phyloP scores from a whole-genome alignment of 2,888 invertebrate species.

The Ornithoptera priamus region DNA sequence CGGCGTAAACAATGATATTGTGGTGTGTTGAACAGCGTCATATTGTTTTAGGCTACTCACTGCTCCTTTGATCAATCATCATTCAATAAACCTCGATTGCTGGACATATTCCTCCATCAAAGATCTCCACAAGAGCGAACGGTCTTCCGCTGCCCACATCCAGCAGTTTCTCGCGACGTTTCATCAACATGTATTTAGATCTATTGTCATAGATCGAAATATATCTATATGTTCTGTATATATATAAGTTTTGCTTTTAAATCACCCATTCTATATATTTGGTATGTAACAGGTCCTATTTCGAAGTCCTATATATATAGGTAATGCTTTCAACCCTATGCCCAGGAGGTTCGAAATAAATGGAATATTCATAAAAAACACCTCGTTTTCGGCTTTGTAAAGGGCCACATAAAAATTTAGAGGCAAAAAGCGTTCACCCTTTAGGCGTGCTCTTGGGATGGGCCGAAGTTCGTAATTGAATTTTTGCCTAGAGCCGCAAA shows the following conservation, averaged over 20 bases:
- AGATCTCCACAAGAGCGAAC: no score
- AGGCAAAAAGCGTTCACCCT: conserved; percentile 69
- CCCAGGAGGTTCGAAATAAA: conserved; percentile 61
- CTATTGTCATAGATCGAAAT: no score
- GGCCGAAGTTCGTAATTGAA: conserved; percentile 78
- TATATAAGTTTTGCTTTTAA: neutral
- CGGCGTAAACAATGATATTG: no score
- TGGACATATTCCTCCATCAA: no score
- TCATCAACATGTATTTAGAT: no score
- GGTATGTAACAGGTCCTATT: conserved; percentile 14
- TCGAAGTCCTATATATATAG: conserved; percentile 26
- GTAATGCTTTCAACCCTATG: conserved; percentile 28
- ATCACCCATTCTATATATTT: neutral
- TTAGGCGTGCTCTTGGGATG: conserved; percentile 75
- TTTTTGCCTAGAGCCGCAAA: conserved; percentile 79
- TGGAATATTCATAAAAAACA: conserved; percentile 77
- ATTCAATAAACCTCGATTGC: no score
- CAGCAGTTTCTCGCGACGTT: no score
- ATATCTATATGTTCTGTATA: neutral
- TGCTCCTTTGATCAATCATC: no score
- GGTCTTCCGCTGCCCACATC: no score
- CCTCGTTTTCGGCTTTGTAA: conserved; percentile 76
- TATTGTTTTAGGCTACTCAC: no score
- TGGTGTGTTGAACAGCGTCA: no score
- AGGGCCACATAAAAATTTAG: conserved; percentile 77